phyloP scores from a whole-genome alignment of 2,888 invertebrate species.

The Muscina levida region DNA sequence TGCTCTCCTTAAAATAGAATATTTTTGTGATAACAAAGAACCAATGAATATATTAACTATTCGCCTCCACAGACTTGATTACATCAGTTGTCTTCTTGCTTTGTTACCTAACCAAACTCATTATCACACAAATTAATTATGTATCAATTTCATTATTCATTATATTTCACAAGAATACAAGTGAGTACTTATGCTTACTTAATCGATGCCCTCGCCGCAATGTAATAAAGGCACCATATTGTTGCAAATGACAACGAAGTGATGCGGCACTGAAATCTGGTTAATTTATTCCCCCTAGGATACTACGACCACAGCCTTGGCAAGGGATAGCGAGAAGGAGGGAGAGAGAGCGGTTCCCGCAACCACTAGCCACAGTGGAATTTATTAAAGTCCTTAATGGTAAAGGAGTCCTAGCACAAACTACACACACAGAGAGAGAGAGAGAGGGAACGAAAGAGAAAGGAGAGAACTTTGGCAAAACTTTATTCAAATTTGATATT shows the following conservation, averaged over 20 bases:
- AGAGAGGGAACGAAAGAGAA: too few species aligned
- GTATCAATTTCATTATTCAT: slow-evolving; percentile 35
- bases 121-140: slow-evolving; percentile 37
- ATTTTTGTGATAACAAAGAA: slow-evolving; percentile 11
- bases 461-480: slow-evolving; percentile 26
- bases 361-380: slow-evolving; percentile 8
- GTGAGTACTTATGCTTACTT: background rate
- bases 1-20: too few species aligned
- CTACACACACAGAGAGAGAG: background rate
- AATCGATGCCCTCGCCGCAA: background rate
- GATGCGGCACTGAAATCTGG: slow-evolving; percentile 27
- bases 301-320: background rate
- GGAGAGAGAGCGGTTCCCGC: background rate
- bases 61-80: background rate
- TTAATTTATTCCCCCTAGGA: slow-evolving; percentile 29
- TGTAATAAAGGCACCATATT: slow-evolving; percentile 28
- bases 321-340: background rate
- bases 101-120: slow-evolving; percentile 6
- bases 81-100: background rate
- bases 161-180: slow-evolving; percentile 3
- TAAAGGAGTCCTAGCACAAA: background rate
- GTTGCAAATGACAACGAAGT: slow-evolving; percentile 1
- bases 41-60: slow-evolving; percentile 26
- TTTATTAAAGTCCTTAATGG: slow-evolving; percentile 22
- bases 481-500: slow-evolving; percentile 32